phyloP scores from a whole-genome alignment of 2,888 invertebrate genomes.

The Apodemia zela region DNA sequence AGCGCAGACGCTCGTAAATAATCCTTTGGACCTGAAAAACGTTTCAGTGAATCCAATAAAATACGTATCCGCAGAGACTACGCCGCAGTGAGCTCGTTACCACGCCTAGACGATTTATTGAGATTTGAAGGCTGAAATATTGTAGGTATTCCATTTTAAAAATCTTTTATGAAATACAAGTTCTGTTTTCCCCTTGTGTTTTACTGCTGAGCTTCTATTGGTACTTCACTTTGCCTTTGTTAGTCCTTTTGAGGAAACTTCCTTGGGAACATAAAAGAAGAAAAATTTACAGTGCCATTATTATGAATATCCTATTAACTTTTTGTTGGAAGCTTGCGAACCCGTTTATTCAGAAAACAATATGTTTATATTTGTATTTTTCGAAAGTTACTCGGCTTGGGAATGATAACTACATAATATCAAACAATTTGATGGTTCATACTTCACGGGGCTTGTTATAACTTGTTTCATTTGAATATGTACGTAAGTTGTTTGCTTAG shows the following conservation, averaged over 20 bases:
- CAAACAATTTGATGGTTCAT: too few species aligned
- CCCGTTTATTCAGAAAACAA: too few species aligned
- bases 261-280: conserved; percentile 14
- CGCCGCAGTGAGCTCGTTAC: conserved; percentile 79
- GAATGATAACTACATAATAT: too few species aligned
- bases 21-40: conserved; percentile 79
- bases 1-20: conserved; percentile 77
- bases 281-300: neutral
- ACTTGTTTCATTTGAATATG: too few species aligned
- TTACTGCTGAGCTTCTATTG: conserved; percentile 12
- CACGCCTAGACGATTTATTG: conserved; percentile 79
- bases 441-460: too few species aligned
- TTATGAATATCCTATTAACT: neutral
- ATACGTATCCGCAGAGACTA: conserved; percentile 79
- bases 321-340: neutral
- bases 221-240: too few species aligned
- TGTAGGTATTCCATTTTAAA: conserved; percentile 74
- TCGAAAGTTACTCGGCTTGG: too few species aligned
- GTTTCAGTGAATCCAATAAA: conserved; percentile 80
- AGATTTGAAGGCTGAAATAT: conserved; percentile 79
- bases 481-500: too few species aligned
- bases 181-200: conserved; percentile 38
- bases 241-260: conserved; percentile 12
- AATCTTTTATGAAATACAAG: conserved; percentile 67
- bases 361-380: too few species aligned